Percentiles rank a stretch among this genome's conserved stretches.
phyloP scores from a whole-genome alignment of 2,113 vertebrate genomes.

The Sminthopsis crassicaudata region DNA sequence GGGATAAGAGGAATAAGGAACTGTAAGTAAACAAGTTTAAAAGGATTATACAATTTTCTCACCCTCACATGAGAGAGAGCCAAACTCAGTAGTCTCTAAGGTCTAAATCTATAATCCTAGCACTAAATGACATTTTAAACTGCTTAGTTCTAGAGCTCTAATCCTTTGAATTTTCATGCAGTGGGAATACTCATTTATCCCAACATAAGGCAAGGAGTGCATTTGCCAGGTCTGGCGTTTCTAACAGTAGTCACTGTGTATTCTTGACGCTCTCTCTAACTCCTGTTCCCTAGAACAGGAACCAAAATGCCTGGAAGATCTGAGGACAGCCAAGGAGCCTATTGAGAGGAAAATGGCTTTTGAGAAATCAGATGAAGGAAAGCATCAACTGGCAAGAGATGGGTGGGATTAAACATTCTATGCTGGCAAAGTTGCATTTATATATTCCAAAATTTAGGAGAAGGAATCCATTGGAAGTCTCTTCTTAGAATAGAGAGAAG shows the following conservation, averaged over 20 bases:
- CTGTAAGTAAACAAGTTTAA: background rate
- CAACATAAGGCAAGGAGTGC: background rate
- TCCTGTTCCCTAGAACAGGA: background rate
- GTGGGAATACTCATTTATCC: background rate
- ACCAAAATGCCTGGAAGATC: background rate
- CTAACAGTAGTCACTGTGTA: background rate
- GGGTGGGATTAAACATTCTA: constrained; percentile 10
- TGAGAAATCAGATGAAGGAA: background rate
- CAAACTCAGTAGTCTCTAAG: background rate
- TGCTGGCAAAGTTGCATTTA: background rate
- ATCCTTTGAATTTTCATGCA: background rate
- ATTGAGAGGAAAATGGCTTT: background rate
- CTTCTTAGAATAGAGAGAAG: constrained; percentile 28
- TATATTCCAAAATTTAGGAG: constrained; percentile 42
- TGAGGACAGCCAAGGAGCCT: background rate
- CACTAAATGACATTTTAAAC: background rate
- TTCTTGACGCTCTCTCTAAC: background rate
- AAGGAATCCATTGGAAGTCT: constrained; percentile 42
- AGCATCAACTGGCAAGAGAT: background rate
- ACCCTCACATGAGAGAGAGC: constrained; percentile 38
- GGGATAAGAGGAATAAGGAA: background rate
- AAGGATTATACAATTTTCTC: background rate
- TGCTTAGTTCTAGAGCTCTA: background rate
- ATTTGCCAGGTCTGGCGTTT: background rate
- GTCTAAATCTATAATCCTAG: background rate